These are phyloP conservation scores for Nibea albiflora DNA, from an alignment of 2,113 vertebrate genomes.

Conservation along the genomic window DNA sequence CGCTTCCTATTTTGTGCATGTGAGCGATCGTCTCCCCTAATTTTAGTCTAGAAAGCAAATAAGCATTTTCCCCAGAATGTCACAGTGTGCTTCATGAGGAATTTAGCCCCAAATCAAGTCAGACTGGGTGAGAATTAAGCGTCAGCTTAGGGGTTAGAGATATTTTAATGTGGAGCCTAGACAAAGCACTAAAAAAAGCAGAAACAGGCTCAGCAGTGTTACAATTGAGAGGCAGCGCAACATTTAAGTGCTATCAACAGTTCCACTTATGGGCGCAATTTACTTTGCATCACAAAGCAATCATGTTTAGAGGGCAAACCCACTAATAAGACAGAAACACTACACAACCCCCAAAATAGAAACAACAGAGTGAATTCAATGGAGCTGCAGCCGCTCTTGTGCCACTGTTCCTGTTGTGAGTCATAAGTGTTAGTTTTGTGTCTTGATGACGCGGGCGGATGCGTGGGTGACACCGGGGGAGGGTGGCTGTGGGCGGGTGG, in stretches of 20 bases:
- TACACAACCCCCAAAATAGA: slow-evolving; percentile 66
- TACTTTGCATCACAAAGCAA: slow-evolving; percentile 75
- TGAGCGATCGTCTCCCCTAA: too few relatives aligned
- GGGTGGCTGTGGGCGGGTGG: slow-evolving; percentile 47
- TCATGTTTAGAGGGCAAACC: slow-evolving; percentile 50
- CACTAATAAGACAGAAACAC: slow-evolving; percentile 55
- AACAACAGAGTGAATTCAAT: slow-evolving; percentile 46
- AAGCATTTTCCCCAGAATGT: too few relatives aligned
- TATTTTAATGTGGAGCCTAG: slow-evolving; percentile 7
- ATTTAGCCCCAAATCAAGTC: slow-evolving; percentile 6
- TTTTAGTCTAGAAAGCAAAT: too few relatives aligned
- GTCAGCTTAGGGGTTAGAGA: not conserved
- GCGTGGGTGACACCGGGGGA: slow-evolving; percentile 65
- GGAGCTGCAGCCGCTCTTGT: slow-evolving; percentile 41
- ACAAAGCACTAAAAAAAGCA: not conserved
- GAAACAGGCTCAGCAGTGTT: slow-evolving; percentile 21
- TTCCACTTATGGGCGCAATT: slow-evolving; percentile 61
- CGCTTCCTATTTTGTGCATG: too few relatives aligned
- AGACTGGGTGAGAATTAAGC: not conserved
- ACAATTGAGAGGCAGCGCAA: slow-evolving; percentile 18
- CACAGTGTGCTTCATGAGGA: not conserved
- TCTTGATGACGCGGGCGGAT: slow-evolving; percentile 63
- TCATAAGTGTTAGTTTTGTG: slow-evolving; percentile 73
- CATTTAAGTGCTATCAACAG: slow-evolving; percentile 29
- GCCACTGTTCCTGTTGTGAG: slow-evolving; percentile 61